phyloP scores from a whole-genome alignment of 2,888 invertebrate genomes.

The Stenurella melanura region DNA sequence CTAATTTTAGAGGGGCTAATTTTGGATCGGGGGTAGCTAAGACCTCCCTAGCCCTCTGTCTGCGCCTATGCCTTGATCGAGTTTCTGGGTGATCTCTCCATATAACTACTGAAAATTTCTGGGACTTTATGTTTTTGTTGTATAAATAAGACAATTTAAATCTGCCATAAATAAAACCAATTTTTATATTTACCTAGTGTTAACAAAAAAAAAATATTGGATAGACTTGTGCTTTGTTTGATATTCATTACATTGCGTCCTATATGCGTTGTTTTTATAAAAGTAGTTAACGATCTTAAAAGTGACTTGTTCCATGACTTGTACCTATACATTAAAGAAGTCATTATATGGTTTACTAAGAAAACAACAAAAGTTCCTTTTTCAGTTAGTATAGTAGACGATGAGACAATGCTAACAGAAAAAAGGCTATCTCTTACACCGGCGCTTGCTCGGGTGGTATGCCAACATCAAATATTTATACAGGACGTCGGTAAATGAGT shows the following conservation, averaged over 20 bases:
- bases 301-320: conserved; percentile 20
- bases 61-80: too few species aligned
- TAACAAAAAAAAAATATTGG: background rate
- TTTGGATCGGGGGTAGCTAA: too few species aligned
- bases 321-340: conserved; percentile 28
- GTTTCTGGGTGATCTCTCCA: too few species aligned
- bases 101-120: too few species aligned
- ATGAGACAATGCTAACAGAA: conserved; percentile 39
- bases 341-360: conserved; percentile 34
- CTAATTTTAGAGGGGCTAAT: too few species aligned
- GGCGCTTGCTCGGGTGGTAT: conserved; percentile 29
- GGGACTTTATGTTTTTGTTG: too few species aligned
- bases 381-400: conserved; percentile 20
- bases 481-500: conserved; percentile 38
- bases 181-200: too few species aligned
- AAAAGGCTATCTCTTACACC: conserved; percentile 40
- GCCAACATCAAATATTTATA: conserved; percentile 39
- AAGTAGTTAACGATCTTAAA: conserved; percentile 26
- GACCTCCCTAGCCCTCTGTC: too few species aligned
- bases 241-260: background rate
- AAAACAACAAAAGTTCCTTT: conserved; percentile 25
- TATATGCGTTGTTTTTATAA: conserved; percentile 11
- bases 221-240: background rate
- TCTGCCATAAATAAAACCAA: too few species aligned
- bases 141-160: too few species aligned